A percentile compares a stretch with the other conserved stretches of the same genome.
Evolutionary conservation across 2,113 vertebrate species (phyloP).

Genomic region (Irena cyanogastra): DNA sequence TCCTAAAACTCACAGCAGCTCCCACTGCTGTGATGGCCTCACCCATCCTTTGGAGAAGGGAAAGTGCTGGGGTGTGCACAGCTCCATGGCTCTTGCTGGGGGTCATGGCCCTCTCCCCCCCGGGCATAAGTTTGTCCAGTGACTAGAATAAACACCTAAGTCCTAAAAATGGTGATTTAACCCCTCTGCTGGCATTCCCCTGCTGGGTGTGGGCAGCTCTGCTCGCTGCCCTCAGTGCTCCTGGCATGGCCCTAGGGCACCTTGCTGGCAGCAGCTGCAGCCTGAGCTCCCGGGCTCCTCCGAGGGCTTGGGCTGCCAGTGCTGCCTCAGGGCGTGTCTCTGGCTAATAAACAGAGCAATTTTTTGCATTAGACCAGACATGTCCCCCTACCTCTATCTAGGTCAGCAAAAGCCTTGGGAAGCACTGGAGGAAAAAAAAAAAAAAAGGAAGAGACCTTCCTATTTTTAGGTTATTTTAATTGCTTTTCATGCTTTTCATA

Average conservation of each 20-base stretch:
- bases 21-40: neutral
- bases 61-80: neutral
- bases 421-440: fast-evolving
- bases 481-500: neutral
- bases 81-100: neutral
- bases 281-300: neutral
- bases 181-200: neutral
- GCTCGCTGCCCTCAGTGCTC: neutral
- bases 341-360: neutral
- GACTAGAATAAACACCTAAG: neutral
- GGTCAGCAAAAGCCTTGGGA: neutral
- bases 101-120: fast-evolving
- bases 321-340: neutral
- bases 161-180: neutral
- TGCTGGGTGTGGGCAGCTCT: fast-evolving
- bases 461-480: neutral
- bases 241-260: fast-evolving
- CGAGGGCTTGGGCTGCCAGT: neutral
- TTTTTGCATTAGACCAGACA: neutral
- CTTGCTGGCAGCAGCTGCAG: neutral
- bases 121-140: neutral
- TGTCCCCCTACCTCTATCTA: neutral
- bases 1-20: neutral
- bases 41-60: fast-evolving
- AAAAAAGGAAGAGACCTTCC: neutral